Base-by-base conservation (phyloP, 2,113 vertebrate genomes). In the Gopherus flavomarginatus region DNA sequence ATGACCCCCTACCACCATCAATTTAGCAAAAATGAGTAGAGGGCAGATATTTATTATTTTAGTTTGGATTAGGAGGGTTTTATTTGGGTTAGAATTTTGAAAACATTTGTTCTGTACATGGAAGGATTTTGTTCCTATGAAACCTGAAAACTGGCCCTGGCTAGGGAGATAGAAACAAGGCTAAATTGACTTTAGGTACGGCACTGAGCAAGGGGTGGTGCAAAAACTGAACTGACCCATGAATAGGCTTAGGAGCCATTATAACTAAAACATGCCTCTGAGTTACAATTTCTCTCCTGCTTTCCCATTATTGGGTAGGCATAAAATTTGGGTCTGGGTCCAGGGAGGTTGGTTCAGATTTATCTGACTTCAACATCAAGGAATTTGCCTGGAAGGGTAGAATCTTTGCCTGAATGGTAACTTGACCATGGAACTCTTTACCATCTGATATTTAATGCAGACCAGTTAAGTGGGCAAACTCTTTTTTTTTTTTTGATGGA, bases 381-480 rank as follows among this genome's bases (percentile, higher is more conserved):
- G 90, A 90, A 94, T 13, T 83, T 95, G 91, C 93, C 94, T 96
- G 89, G 95, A 92, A 94, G 93, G 16, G 11, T 80, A 83, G 7
- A 89, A 2, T 26, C 56, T 94, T 90, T 92, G 27, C 72, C 78
- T 85, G 77, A 89, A 87, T 0, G 4, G 38, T 92, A 52, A 22
- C 79, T 87, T 19, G 38, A 26, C 35, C 77, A 19, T 86, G 83
- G 47, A 94, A 95, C 87, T 86, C 80, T 94, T 93, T 85, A 92
- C 56, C 62, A 9, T 78, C 3, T 88, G n/a, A 42, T 21, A 44
- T 42, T 77, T 77, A 81, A 91, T 56, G 84, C 13, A 92, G 22
- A 6, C 38, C 72, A 77, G 72, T 13, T 77, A 77, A 38, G 22
- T 77, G 22, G 38, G 19, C 38, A 77, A 77, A 77, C 11, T 38